Percentiles rank a stretch among this genome's conserved stretches.
Evolutionary conservation across 2,888 invertebrate genomes (phyloP).

Genomic region (Pristionchus entomophagus): DNA sequence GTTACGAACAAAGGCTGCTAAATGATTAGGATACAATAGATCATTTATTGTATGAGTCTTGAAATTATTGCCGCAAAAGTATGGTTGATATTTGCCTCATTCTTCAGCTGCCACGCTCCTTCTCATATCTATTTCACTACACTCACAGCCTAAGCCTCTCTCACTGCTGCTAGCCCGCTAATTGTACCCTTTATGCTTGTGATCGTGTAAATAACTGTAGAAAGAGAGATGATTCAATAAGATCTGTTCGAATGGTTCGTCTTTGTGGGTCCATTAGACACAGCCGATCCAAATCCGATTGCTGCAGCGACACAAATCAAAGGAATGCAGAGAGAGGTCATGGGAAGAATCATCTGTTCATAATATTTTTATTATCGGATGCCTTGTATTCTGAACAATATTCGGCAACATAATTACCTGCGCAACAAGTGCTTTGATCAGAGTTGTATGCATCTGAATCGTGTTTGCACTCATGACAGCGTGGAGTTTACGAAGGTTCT

Average conservation of each 20-base stretch:
- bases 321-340: background rate
- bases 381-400: background rate
- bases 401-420: too few species aligned
- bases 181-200: background rate
- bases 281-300: background rate
- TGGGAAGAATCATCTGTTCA: background rate
- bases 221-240: background rate
- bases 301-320: background rate
- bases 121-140: background rate
- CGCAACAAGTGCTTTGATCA: background rate
- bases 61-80: too few species aligned
- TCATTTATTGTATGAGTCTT: too few species aligned
- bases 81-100: too few species aligned
- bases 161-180: background rate
- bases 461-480: background rate
- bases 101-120: too few species aligned
- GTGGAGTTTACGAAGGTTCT: background rate
- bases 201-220: background rate
- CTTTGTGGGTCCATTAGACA: too few species aligned
- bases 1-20: too few species aligned
- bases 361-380: too few species aligned
- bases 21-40: too few species aligned
- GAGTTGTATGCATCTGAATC: background rate
- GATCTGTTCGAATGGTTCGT: background rate
- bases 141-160: background rate